Evolutionary conservation across 2,888 invertebrate genomes (phyloP).

Genomic region (Phyllotreta cruciferae): DNA sequence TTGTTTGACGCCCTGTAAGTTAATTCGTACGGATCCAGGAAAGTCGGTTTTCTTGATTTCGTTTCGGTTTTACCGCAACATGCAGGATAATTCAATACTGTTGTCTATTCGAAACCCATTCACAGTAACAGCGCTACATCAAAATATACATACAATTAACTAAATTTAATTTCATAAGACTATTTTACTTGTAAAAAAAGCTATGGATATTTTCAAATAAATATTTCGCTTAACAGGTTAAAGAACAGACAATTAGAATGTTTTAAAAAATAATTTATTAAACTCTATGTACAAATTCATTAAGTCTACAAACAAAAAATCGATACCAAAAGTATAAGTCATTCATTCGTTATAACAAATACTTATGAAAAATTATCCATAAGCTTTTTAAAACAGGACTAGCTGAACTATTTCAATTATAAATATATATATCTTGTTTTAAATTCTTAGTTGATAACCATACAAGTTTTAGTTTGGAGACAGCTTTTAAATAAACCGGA

Average conservation of each 20-base stretch:
- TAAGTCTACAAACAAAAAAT: too few relatives aligned
- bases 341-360: too few relatives aligned
- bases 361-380: background rate
- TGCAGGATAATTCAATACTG: background rate
- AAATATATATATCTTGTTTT: too few relatives aligned
- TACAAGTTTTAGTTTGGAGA: too few relatives aligned
- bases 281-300: background rate
- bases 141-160: too few relatives aligned
- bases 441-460: too few relatives aligned
- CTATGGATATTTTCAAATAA: background rate
- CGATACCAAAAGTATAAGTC: too few relatives aligned
- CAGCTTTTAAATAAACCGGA: too few relatives aligned
- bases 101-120: background rate
- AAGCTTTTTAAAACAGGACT: slow-evolving; percentile 9
- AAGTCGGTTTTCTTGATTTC: slow-evolving; percentile 20
- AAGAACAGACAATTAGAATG: background rate
- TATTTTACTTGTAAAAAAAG: too few relatives aligned
- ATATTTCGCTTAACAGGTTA: background rate
- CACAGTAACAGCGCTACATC: too few relatives aligned
- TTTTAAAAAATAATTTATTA: slow-evolving; percentile 10
- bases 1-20: slow-evolving; percentile 29
- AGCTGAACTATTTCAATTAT: background rate
- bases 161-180: too few relatives aligned
- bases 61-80: slow-evolving; percentile 18
- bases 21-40: slow-evolving; percentile 25